A percentile compares a stretch with the other conserved stretches of the same genome.
Conservation (phyloP, 2,888 invertebrate genomes). For the Vesta saturnalis region DNA sequence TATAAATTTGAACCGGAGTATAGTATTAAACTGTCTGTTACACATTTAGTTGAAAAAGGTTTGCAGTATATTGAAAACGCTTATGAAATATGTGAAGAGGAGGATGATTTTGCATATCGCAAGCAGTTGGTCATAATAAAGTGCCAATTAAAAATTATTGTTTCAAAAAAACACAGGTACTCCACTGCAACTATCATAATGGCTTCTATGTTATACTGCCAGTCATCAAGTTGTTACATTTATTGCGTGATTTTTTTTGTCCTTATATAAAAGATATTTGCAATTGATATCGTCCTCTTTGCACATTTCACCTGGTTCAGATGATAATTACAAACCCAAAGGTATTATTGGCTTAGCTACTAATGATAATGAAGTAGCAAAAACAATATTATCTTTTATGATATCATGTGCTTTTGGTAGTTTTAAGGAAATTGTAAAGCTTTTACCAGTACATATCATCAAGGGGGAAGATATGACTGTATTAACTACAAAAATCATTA, state of each 20-base stretch:
- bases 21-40: not conserved
- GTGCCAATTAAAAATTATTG: slow-evolving; percentile 2
- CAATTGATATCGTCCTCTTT: not conserved
- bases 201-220: not conserved
- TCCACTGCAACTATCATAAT: not conserved
- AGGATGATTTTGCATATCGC: too few relatives aligned
- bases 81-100: too few relatives aligned
- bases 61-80: too few relatives aligned
- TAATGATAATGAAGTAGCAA: too few relatives aligned
- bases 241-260: not conserved
- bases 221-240: not conserved
- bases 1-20: not conserved
- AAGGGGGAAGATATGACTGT: not conserved
- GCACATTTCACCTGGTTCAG: not conserved
- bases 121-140: not conserved
- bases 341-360: not conserved
- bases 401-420: not conserved
- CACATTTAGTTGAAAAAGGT: too few relatives aligned
- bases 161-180: not conserved
- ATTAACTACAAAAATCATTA: not conserved
- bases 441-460: too few relatives aligned
- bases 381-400: not conserved
- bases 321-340: not conserved
- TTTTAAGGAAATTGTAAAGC: too few relatives aligned
- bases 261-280: not conserved